phyloP scores from a whole-genome alignment of 2,113 vertebrate genomes.

The Atlantisia rogersi region DNA sequence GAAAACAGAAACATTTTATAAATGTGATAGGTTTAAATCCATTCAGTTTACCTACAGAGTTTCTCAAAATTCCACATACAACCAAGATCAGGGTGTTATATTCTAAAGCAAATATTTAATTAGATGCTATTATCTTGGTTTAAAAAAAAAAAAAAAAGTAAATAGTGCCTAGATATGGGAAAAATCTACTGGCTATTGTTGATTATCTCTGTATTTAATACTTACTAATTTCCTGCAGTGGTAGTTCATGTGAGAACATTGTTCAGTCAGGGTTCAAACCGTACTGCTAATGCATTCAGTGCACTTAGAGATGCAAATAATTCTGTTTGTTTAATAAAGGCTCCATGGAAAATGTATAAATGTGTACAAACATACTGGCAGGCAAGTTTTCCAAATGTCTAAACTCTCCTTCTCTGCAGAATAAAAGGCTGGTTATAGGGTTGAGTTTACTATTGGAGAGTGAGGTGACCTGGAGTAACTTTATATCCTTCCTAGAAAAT shows the following conservation, averaged over 20 bases:
- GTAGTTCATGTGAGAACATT: fast-evolving
- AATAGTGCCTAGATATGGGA: background rate
- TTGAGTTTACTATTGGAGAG: background rate
- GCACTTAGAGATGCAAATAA: background rate
- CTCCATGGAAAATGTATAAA: background rate
- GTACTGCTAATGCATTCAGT: background rate
- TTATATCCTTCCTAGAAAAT: background rate
- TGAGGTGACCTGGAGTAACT: background rate
- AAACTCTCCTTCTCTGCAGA: background rate
- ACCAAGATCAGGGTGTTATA: fast-evolving
- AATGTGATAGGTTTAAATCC: background rate
- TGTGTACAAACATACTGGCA: background rate
- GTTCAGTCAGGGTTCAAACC: background rate
- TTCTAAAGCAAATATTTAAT: background rate
- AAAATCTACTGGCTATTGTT: background rate
- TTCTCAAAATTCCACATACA: background rate
- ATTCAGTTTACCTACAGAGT: background rate
- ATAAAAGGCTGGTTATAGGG: background rate
- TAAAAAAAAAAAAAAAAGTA: background rate
- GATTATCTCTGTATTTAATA: background rate
- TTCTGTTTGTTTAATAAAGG: background rate
- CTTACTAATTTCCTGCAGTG: background rate
- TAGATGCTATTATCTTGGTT: background rate
- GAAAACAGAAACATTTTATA: background rate
- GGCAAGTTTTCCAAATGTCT: background rate